Base-by-base conservation (phyloP, 2,888 invertebrate species). In the Prostheceraeus crozeri region DNA sequence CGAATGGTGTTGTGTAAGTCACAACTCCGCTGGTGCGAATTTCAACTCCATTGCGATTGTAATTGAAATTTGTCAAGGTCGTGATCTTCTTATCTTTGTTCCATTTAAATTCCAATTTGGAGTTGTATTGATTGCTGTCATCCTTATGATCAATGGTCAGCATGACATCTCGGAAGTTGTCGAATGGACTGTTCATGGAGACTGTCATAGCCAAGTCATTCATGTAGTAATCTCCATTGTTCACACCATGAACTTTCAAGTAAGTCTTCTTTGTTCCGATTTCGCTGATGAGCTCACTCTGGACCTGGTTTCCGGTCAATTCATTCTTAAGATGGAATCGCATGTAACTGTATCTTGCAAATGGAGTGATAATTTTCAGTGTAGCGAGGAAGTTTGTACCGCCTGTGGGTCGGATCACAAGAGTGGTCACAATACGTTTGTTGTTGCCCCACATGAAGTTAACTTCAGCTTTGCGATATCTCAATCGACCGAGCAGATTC, bases 361-460 rank as follows among this genome's bases (percentile, higher is more conserved):
- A 57, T 3, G 57, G 57, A 21, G 51, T 57, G 3, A 53, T 27
- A n/a, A 57, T 11, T 8, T 23, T 28, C 8, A 30, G 10, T 10
- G 11, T 57, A 8, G 40, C 19, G n/a, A 28, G 16, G 25, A 57
- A 57, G 28, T 57, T 28, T n/a, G 19, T 57, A 16, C 40, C 16
- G 28, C 57, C 46, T 11, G 16, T 45, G 2, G 57, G 57, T 52
- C 28, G 35, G 4, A 57, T 27, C 3, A 40, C 25, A n/a, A 57
- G 21, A 21, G 40, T 46, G 14, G 46, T n/a, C 16, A 40, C 16
- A 3, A 57, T 23, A n/a, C 40, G 36, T 46, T 53, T 57, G 16
- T 57, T 57, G n/a, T 21, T 25, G 3, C 51, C 57, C 57, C 57
- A 57, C n/a, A 46, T 57, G 25, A 14, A 48, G 23, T 57, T 46